Base-by-base conservation (phyloP, 2,888 invertebrate genomes). In the Pinctada fucata region DNA sequence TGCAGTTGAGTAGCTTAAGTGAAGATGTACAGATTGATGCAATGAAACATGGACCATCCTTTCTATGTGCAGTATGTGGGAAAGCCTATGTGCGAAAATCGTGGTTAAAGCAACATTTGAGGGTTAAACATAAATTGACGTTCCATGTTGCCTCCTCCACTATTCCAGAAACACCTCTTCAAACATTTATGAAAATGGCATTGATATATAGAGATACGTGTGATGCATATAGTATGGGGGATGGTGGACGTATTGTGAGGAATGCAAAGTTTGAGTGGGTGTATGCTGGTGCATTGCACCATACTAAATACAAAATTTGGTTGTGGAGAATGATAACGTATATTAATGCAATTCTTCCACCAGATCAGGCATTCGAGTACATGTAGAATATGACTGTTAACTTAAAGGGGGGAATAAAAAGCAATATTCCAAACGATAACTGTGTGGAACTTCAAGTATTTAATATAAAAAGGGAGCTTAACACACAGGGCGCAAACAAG, bases 401-500 rank as follows among this genome's bases (percentile, higher is more conserved):
- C 58, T 63, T 78, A 45, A 51, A 63, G 49, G 73, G 72, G 13
- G 73, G 78, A 16, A 50, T 68, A 47, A 2, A 5, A 13, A 72
- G 52, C 13, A 73, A 73, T 16, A 78, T 78, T 78, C 78, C 78
- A n/a, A 78, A 78, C 63, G 78, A 78, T 31, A 1, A 31, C 31
- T 31, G 31, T 31, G 31, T 31, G 31, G 31, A 31, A 31, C 31
- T 31, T 31, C 78, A 78, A 51, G 75, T 78, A 3, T 64, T 70
- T 73, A 74, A 69, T 48, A 78, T 78, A 51, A 78, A 78, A 49
- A 74, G 65, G 45, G 49, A 74, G 67, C 45, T 74, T 31, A 64
- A 74, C 58, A 51, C 69, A 16, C 74, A 74, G 69, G 78, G 78
- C 10, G 78, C 78, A 64, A 74, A 78, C 50, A 78, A 78, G 52